Conservation (phyloP, 2,113 vertebrate genomes). For the Spea multiplicata region DNA sequence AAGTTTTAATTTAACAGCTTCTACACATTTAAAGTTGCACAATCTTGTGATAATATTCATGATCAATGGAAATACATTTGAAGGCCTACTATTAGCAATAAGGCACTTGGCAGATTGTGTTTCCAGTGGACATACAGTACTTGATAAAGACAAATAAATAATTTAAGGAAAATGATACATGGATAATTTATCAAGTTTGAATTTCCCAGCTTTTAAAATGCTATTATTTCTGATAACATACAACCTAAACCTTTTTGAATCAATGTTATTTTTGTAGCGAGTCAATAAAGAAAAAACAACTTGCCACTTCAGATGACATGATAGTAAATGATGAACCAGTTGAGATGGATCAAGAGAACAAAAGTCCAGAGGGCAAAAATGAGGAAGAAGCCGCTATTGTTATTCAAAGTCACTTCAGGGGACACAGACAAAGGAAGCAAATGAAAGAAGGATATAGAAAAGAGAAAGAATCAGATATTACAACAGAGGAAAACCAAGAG, state of each 20-base stretch:
- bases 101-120: too few relatives aligned
- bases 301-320: constrained; percentile 43
- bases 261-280: constrained; percentile 64
- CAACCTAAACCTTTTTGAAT: constrained; percentile 16
- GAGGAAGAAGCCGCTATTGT: constrained; percentile 66
- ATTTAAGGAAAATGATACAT: too few relatives aligned
- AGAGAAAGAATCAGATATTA: constrained; percentile 41
- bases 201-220: too few relatives aligned
- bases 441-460: constrained; percentile 61
- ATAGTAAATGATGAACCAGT: constrained; percentile 45
- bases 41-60: too few relatives aligned
- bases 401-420: constrained; percentile 72
- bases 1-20: too few relatives aligned
- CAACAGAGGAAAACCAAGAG: constrained; percentile 51
- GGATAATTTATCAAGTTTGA: too few relatives aligned
- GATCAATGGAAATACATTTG: too few relatives aligned
- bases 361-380: constrained; percentile 23
- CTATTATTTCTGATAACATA: neutral
- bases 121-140: too few relatives aligned
- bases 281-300: constrained; percentile 65
- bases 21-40: too few relatives aligned
- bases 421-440: constrained; percentile 70
- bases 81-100: too few relatives aligned
- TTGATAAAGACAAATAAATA: too few relatives aligned
- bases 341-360: constrained; percentile 18